Evolutionary conservation across 1,140 invertebrate species (phyloP).

Genomic region (Caenorhabditis brenneri): DNA sequence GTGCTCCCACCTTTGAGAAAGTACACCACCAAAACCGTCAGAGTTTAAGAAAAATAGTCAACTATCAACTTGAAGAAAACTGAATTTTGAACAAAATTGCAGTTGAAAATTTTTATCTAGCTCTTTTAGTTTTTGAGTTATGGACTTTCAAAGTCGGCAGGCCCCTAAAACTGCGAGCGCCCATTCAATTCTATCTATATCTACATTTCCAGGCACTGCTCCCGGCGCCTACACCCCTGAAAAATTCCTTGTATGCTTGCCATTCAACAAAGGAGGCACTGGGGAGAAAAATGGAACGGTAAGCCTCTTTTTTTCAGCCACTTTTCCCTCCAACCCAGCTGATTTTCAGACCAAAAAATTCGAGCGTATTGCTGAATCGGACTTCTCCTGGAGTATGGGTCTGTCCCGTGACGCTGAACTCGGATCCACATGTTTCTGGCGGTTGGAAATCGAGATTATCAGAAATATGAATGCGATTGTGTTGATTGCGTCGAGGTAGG

Average conservation of each 20-base stretch:
- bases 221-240: slow-evolving; percentile 61
- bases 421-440: slow-evolving; percentile 62
- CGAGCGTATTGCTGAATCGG: slow-evolving; percentile 62
- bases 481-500: slow-evolving; percentile 47
- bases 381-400: slow-evolving; percentile 65
- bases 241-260: slow-evolving; percentile 63
- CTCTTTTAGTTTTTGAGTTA: too few relatives aligned
- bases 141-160: too few relatives aligned
- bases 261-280: slow-evolving; percentile 65
- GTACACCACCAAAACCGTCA: neutral
- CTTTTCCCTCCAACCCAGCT: neutral
- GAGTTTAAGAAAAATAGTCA: neutral
- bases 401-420: slow-evolving; percentile 61
- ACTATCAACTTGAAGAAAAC: too few relatives aligned
- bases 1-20: too few relatives aligned
- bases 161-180: too few relatives aligned
- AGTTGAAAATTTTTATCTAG: too few relatives aligned
- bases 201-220: slow-evolving; percentile 61
- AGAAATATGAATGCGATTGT: slow-evolving; percentile 50
- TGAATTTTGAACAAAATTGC: too few relatives aligned
- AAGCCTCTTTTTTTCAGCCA: neutral
- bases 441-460: slow-evolving; percentile 60
- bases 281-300: slow-evolving; percentile 64
- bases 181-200: too few relatives aligned
- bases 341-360: slow-evolving; percentile 63